A percentile compares a stretch with the other conserved stretches of the same genome.
These are phyloP conservation scores for Rhegmatorhina hoffmannsi DNA, from an alignment of 2,113 vertebrate species.

Conservation along the genomic window DNA sequence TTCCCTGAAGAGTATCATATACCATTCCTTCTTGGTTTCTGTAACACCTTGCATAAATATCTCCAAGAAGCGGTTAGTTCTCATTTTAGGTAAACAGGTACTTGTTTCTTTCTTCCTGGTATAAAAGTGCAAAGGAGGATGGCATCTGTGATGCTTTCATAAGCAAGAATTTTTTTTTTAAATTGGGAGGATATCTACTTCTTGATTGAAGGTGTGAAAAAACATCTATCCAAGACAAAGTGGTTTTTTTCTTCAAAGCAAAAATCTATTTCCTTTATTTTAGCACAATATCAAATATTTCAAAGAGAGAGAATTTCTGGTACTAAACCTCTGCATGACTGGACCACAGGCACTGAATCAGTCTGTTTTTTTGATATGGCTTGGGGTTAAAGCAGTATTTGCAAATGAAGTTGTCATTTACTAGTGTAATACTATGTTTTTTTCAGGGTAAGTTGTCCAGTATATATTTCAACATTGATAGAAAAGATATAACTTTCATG, in stretches of 20 bases:
- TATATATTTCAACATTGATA: not conserved
- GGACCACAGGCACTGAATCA: not conserved
- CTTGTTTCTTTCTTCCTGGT: not conserved
- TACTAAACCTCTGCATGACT: not conserved
- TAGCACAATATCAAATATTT: not conserved
- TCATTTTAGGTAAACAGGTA: not conserved
- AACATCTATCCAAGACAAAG: not conserved
- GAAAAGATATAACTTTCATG: not conserved
- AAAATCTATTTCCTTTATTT: not conserved
- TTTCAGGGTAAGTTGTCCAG: not conserved
- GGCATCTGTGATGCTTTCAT: not conserved
- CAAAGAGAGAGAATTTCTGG: not conserved
- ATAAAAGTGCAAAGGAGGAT: not conserved
- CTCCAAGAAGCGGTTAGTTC: not conserved
- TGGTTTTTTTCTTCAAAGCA: not conserved
- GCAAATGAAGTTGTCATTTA: not conserved
- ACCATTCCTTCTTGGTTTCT: not conserved
- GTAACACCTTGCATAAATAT: not conserved
- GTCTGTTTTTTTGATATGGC: not conserved
- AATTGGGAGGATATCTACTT: not conserved
- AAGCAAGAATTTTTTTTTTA: not conserved
- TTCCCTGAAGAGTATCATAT: not conserved
- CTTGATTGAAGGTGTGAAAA: not conserved
- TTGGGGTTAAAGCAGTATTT: not conserved
- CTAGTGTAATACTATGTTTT: not conserved